These are phyloP conservation scores for Pteronotus mesoamericanus DNA, from an alignment of 2,797 vertebrate genomes.

Conservation along the genomic window DNA sequence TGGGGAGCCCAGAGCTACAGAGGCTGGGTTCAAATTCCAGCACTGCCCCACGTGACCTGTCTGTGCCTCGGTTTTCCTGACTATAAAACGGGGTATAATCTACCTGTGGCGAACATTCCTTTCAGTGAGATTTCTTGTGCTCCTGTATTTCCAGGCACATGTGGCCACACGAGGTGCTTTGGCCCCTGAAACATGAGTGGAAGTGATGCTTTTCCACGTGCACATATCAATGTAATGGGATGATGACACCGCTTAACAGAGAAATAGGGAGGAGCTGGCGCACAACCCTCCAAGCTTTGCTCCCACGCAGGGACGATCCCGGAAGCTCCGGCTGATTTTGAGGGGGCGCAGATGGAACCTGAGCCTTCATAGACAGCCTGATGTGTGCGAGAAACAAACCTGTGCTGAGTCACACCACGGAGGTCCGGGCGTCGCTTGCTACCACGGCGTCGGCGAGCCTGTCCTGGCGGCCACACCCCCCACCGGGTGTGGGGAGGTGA, in stretches of 20 bases:
- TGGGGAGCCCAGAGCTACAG: rapidly evolving
- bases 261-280: background rate
- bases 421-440: background rate
- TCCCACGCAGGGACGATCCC: background rate
- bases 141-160: background rate
- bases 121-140: background rate
- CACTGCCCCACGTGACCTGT: background rate
- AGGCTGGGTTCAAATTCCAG: background rate
- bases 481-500: background rate
- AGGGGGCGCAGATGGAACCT: background rate
- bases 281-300: background rate
- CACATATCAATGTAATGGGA: too few species aligned
- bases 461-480: background rate
- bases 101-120: background rate
- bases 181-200: background rate
- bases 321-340: background rate
- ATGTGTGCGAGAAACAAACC: background rate
- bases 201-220: too few species aligned
- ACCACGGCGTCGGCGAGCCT: background rate
- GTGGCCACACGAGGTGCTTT: background rate
- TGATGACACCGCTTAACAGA: background rate
- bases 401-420: background rate
- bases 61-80: background rate
- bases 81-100: too few species aligned
- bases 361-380: background rate